Evolutionary conservation across 2,113 vertebrate genomes (phyloP).

Genomic region (Varanus komodoensis): DNA sequence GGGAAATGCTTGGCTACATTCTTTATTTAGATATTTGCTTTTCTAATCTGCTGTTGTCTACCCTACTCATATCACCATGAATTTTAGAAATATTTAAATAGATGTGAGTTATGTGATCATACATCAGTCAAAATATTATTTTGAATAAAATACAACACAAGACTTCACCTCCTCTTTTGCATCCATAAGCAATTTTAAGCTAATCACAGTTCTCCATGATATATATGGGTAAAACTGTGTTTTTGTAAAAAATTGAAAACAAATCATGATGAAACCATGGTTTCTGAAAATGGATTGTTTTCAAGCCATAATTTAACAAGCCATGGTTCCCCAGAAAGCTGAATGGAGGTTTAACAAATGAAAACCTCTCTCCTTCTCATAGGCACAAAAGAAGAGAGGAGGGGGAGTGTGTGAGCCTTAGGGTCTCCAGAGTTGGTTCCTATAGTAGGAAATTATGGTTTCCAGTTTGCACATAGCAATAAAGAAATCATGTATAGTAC

Average conservation of each 20-base stretch:
- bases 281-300: background rate
- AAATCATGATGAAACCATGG: background rate
- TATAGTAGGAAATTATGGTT: background rate
- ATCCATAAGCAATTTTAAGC: background rate
- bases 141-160: background rate
- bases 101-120: background rate
- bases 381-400: background rate
- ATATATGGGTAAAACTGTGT: background rate
- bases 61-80: background rate
- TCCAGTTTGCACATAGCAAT: background rate
- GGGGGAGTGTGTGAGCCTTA: no score
- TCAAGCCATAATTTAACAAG: background rate
- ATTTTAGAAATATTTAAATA: conserved; percentile 5
- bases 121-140: background rate
- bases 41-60: background rate
- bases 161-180: background rate
- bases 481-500: no score
- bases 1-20: background rate
- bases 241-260: background rate
- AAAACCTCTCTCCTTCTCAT: background rate
- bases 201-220: background rate
- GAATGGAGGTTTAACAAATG: background rate
- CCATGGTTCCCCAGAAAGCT: background rate
- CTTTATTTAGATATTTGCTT: background rate
- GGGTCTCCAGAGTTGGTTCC: background rate